phyloP scores from a whole-genome alignment of 2,888 invertebrate genomes.

The Galerucella nymphaeae region DNA sequence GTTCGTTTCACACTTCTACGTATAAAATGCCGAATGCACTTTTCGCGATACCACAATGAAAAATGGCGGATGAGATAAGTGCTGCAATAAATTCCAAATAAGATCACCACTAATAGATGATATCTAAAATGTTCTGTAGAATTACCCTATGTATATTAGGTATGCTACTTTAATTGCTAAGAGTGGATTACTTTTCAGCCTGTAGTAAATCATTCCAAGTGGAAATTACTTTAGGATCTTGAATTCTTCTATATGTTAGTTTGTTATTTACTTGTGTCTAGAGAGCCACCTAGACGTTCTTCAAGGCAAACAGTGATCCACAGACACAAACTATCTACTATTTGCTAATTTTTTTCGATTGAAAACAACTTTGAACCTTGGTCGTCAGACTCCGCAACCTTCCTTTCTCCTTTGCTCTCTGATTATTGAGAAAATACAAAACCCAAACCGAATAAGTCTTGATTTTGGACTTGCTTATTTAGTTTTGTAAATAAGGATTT shows the following conservation, averaged over 20 bases:
- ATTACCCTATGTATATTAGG: constrained; percentile 17
- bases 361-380: too few species aligned
- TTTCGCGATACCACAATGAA: not conserved
- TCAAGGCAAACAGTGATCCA: too few species aligned
- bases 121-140: constrained; percentile 18
- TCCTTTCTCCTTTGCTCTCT: too few species aligned
- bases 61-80: constrained; percentile 21
- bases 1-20: not conserved
- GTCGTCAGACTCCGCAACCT: too few species aligned
- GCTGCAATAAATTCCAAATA: constrained; percentile 14
- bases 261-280: not conserved
- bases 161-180: constrained; percentile 16
- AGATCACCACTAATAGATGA: constrained; percentile 21
- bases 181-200: constrained; percentile 13
- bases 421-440: too few species aligned
- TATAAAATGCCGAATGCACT: constrained; percentile 7
- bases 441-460: too few species aligned
- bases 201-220: constrained; percentile 7
- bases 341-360: too few species aligned
- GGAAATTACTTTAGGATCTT: not conserved
- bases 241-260: not conserved
- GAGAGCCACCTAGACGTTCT: too few species aligned
- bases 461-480: too few species aligned
- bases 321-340: too few species aligned
- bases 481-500: too few species aligned